phyloP scores from a whole-genome alignment of 2,888 invertebrate genomes.

The Priocnemis perturbator region DNA sequence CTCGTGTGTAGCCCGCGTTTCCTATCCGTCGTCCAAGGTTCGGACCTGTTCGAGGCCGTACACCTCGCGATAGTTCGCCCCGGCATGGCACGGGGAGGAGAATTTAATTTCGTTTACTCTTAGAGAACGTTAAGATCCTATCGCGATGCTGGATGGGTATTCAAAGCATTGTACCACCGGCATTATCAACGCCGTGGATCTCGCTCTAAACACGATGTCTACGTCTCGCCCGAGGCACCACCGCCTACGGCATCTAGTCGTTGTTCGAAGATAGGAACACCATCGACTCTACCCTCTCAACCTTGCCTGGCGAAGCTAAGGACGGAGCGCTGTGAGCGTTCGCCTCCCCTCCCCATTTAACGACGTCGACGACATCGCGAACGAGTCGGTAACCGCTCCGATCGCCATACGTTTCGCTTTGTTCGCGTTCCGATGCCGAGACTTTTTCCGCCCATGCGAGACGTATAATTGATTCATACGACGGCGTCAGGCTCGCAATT shows the following conservation, averaged over 20 bases:
- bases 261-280: constrained; percentile 46
- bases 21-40: constrained; percentile 45
- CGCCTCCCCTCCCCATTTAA: constrained; percentile 41
- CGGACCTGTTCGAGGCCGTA: constrained; percentile 5
- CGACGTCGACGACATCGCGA: constrained; percentile 32
- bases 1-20: constrained; percentile 45
- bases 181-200: constrained; percentile 69
- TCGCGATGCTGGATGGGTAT: constrained; percentile 69
- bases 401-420: constrained; percentile 21
- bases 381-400: constrained; percentile 26
- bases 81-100: constrained; percentile 35
- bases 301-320: constrained; percentile 25
- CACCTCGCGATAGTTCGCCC: constrained; percentile 2
- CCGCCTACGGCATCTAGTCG: constrained; percentile 31
- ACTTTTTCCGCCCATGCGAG: no score
- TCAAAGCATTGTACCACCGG: constrained; percentile 68
- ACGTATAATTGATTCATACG: no score
- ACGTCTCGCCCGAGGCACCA: constrained; percentile 46
- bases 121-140: constrained; percentile 70
- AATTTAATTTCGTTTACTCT: constrained; percentile 71
- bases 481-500: no score
- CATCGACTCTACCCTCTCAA: constrained; percentile 42
- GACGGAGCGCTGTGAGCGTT: constrained; percentile 29
- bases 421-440: not conserved
- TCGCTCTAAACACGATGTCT: constrained; percentile 65